These are phyloP conservation scores for Drosophila pachea DNA, from an alignment of 1,140 invertebrate genomes.

Conservation along the genomic window DNA sequence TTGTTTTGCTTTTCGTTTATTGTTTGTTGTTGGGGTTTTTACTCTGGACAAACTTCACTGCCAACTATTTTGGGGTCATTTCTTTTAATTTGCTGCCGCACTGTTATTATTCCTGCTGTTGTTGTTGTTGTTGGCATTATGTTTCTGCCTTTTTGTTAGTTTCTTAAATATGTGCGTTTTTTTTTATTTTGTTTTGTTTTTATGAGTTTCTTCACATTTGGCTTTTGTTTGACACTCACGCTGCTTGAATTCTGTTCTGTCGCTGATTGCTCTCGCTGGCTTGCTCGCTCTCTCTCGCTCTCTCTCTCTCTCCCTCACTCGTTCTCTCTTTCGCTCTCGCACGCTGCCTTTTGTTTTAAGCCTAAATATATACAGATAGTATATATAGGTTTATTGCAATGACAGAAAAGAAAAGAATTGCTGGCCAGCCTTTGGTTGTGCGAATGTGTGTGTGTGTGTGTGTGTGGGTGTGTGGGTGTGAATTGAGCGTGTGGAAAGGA, in stretches of 20 bases:
- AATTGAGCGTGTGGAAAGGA: neutral
- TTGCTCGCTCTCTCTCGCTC: neutral
- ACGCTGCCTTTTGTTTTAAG: constrained; percentile 50
- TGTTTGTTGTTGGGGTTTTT: constrained; percentile 12
- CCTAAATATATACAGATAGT: constrained; percentile 3
- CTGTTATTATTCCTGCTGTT: constrained; percentile 47
- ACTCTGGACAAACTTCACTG: constrained; percentile 32
- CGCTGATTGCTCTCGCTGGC: neutral
- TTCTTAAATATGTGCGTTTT: constrained; percentile 12
- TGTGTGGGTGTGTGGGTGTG: neutral
- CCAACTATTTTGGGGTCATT: constrained; percentile 63
- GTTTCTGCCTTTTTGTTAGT: constrained; percentile 18
- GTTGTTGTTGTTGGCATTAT: constrained; percentile 35
- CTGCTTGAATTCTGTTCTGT: constrained; percentile 20
- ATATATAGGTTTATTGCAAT: neutral
- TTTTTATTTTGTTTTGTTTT: constrained; percentile 40
- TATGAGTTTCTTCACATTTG: constrained; percentile 75
- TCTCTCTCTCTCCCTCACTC: constrained; percentile 5
- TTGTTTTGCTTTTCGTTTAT: constrained; percentile 10
- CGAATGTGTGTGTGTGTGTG: neutral
- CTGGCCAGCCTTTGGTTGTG: neutral
- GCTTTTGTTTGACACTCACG: constrained; percentile 64
- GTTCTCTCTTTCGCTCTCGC: constrained; percentile 7
- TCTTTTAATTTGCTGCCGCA: constrained; percentile 62
- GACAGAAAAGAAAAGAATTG: constrained; percentile 20